These are phyloP conservation scores for Urocolius indicus DNA, from an alignment of 2,113 vertebrate genomes.

Conservation along the genomic window DNA sequence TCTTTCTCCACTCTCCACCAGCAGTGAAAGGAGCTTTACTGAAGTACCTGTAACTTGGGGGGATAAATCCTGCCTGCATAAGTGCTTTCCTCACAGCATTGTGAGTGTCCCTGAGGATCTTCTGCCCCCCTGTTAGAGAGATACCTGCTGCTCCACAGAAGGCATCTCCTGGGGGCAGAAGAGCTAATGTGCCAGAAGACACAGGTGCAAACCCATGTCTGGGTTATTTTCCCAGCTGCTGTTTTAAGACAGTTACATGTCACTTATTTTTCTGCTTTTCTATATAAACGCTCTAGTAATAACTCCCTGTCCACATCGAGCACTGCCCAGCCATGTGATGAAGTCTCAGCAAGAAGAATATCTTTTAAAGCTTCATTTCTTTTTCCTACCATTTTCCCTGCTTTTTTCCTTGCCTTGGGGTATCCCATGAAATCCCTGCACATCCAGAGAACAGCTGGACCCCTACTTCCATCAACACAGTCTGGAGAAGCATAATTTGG, in stretches of 20 bases:
- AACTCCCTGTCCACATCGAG: neutral
- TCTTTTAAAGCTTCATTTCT: neutral
- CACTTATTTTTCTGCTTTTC: neutral
- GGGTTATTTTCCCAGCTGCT: neutral
- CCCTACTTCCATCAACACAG: neutral
- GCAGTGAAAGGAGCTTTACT: neutral
- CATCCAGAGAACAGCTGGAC: neutral
- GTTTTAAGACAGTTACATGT: neutral
- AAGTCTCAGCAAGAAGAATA: neutral
- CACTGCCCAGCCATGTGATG: neutral
- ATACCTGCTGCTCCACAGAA: neutral
- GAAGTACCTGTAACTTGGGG: no score
- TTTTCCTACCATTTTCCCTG: neutral
- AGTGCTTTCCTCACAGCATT: neutral
- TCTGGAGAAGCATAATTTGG: neutral
- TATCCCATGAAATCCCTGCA: neutral
- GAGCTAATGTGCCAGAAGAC: neutral
- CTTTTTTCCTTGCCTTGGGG: neutral
- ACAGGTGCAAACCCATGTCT: neutral
- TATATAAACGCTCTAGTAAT: neutral
- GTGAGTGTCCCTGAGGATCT: neutral
- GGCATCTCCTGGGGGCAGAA: neutral
- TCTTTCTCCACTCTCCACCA: fast-evolving
- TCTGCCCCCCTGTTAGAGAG: neutral
- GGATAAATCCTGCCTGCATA: neutral